Base-by-base conservation (phyloP, 2,113 vertebrate species). In the Entelurus aequoreus region DNA sequence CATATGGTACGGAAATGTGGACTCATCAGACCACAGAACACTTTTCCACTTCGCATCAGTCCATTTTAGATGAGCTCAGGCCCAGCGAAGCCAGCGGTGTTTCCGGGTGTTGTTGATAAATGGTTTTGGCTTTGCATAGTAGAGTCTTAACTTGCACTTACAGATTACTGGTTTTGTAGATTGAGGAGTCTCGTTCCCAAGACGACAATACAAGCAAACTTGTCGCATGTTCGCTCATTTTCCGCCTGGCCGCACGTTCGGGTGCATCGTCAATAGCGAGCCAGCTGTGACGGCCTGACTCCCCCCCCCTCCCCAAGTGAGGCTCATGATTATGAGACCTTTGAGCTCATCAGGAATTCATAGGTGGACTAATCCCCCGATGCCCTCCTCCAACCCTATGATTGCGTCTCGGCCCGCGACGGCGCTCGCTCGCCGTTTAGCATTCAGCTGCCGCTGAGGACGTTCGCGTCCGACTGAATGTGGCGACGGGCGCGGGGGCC, bases 371-470 rank as follows among this genome's bases (percentile, higher is more conserved):
- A 86, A 88, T 84, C 84, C 80, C 77, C 69, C 61, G 12, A 46
- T 10, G 54, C 36, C 35, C 54, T n/a, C 36, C 54, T 36, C 6
- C 5, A 15, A 3, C 66, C 74, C 76, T 66, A 54, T 80, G 72
- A 79, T 68, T 80, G 72, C 84, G 79, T 75, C 69, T 57, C 54
- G 73, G 69, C 75, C 77, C 76, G 84, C 78, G 28, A 74, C 72
- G 62, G 68, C 37, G 59, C 66, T 73, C 69, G 67, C 72, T 72
- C 46, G 4, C 51, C 61, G 49, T 55, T 91, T 90, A 89, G 83
- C 90, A 91, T 92, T 95, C 93, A 93, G 92, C 92, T 92, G 88
- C 86, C 92, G 90, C 90, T 92, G 86, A 94, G 95, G 93, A 94
- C 90, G 92, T 94, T 93, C 91, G 90, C 51, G 83, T 84, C 88